phyloP scores from a whole-genome alignment of 2,797 vertebrate genomes.

The Gambelia wislizenii region DNA sequence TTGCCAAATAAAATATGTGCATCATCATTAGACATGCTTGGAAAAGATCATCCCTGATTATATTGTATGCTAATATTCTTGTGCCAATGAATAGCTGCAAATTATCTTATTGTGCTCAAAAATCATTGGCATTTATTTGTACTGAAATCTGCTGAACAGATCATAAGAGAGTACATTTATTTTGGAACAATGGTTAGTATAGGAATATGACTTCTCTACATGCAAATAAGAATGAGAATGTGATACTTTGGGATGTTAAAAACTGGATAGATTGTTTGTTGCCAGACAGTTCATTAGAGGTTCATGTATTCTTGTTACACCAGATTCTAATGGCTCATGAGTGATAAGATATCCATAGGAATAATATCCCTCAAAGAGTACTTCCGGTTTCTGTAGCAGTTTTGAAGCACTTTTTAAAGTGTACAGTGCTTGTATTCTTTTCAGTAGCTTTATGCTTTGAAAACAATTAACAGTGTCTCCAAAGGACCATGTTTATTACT shows the following conservation, averaged over 20 bases:
- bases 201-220: constrained; percentile 1
- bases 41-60: not conserved
- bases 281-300: not conserved
- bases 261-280: not conserved
- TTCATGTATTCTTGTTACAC: not conserved
- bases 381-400: not conserved
- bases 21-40: not conserved
- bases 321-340: not conserved
- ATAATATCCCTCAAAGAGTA: not conserved
- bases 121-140: not conserved
- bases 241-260: not conserved
- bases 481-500: not conserved
- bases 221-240: not conserved
- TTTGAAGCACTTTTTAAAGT: not conserved
- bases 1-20: not conserved
- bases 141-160: not conserved
- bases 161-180: not conserved
- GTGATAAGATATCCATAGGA: not conserved
- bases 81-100: not conserved
- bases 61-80: not conserved
- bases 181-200: not conserved
- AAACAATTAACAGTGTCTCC: not conserved
- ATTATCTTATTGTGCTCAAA: constrained; percentile 7
- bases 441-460: constrained; percentile 2
- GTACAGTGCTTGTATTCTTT: not conserved